Conservation (phyloP, 2,888 invertebrate species). For the Branchellion lobata region DNA sequence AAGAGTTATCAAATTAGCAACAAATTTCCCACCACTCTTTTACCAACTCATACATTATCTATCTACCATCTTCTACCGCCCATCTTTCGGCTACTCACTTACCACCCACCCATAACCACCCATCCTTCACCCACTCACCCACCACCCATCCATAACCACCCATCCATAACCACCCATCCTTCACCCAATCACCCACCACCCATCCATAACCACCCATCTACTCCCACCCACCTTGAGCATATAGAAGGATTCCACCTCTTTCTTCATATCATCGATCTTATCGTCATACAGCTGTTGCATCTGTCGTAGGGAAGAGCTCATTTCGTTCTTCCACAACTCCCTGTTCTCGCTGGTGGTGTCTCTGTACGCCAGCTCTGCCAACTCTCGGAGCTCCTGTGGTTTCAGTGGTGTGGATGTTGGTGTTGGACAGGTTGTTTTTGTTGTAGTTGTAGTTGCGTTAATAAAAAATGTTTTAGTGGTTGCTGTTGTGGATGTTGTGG, state of each 20-base stretch:
- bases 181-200: no score
- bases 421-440: no score
- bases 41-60: neutral
- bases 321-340: slow-evolving; percentile 66
- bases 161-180: no score
- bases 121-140: no score
- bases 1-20: neutral
- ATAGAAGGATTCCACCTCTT: slow-evolving; percentile 43
- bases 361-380: slow-evolving; percentile 64
- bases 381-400: slow-evolving; percentile 63
- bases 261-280: slow-evolving; percentile 44
- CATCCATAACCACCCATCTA: no score
- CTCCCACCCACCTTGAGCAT: slow-evolving; percentile 38
- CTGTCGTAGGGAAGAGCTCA: slow-evolving; percentile 64
- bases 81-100: no score
- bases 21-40: neutral
- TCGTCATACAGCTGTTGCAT: slow-evolving; percentile 58
- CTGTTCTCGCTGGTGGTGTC: slow-evolving; percentile 66
- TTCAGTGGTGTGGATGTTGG: neutral
- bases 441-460: no score
- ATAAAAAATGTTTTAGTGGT: no score
- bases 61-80: no score
- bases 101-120: no score
- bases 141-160: no score
- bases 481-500: neutral